Evolutionary conservation across 2,113 vertebrate species (phyloP).

Genomic region (Mesoclemmys tuberculata): DNA sequence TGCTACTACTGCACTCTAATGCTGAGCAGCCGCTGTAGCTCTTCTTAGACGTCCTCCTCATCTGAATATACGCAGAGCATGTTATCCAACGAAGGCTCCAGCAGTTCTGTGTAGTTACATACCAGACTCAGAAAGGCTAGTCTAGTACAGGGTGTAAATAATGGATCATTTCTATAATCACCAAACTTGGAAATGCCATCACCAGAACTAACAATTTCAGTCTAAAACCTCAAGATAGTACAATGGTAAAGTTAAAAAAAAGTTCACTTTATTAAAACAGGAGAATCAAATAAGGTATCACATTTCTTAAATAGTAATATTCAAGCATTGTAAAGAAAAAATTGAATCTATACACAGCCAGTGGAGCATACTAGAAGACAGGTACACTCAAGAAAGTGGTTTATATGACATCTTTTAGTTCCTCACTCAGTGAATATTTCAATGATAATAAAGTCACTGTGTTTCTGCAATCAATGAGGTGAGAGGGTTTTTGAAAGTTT

Average conservation of each 20-base stretch:
- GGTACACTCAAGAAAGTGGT: neutral
- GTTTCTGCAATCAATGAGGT: neutral
- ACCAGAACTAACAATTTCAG: neutral
- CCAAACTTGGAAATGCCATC: neutral
- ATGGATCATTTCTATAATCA: neutral
- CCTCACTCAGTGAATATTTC: neutral
- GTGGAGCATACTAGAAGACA: neutral
- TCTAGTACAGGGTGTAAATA: neutral
- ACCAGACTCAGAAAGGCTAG: neutral
- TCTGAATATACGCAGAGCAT: neutral
- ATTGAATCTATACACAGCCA: neutral
- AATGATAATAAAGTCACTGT: neutral
- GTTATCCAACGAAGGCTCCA: neutral
- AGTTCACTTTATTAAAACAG: constrained; percentile 50
- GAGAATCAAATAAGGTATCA: neutral
- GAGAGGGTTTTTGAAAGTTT: neutral
- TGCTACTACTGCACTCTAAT: neutral
- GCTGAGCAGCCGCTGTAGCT: neutral
- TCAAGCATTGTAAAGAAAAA: neutral
- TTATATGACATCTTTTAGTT: neutral
- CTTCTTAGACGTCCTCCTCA: neutral
- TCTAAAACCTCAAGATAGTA: neutral
- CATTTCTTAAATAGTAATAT: neutral
- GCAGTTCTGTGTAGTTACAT: neutral
- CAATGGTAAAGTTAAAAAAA: constrained; percentile 29